Conservation (phyloP, 1,140 invertebrate genomes). For the Lordiphosa collinella region DNA sequence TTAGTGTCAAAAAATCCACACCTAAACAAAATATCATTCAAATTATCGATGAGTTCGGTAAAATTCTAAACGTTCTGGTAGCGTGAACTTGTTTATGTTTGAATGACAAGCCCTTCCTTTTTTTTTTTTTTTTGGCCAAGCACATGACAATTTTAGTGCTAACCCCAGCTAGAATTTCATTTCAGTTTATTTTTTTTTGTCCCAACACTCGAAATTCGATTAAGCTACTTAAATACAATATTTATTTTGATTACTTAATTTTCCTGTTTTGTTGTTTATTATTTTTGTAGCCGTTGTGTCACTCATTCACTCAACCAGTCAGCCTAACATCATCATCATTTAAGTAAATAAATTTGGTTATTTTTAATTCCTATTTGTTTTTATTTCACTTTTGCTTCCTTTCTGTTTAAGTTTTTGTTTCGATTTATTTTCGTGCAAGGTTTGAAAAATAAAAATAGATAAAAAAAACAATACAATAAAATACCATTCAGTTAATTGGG, state of each 20-base stretch:
- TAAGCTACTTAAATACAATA: conserved; percentile 9
- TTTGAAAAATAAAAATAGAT: conserved; percentile 41
- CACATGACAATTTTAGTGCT: conserved; percentile 2
- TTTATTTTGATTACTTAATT: conserved; percentile 19
- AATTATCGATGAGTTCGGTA: too few relatives aligned
- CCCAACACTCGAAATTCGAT: conserved; percentile 17
- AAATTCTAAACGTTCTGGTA: too few relatives aligned
- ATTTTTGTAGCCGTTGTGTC: conserved; percentile 14
- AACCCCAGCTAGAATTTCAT: too few relatives aligned
- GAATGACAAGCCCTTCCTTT: too few relatives aligned
- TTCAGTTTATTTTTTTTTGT: conserved; percentile 5
- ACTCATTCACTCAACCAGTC: background rate
- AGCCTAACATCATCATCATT: background rate
- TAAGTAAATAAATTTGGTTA: conserved; percentile 35
- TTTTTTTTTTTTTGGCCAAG: too few relatives aligned
- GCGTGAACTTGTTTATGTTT: too few relatives aligned
- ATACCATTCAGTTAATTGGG: conserved; percentile 8
- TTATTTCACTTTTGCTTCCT: conserved; percentile 5
- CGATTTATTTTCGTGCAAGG: conserved; percentile 34
- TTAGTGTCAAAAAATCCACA: too few relatives aligned
- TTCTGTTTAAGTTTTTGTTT: background rate
- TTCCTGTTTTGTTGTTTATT: conserved; percentile 16
- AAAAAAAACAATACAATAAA: conserved; percentile 12
- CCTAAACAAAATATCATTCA: too few relatives aligned
- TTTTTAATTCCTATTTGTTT: conserved; percentile 25